Evolutionary conservation across 1,140 invertebrate genomes (phyloP).

Genomic region (Ephestia elutella): DNA sequence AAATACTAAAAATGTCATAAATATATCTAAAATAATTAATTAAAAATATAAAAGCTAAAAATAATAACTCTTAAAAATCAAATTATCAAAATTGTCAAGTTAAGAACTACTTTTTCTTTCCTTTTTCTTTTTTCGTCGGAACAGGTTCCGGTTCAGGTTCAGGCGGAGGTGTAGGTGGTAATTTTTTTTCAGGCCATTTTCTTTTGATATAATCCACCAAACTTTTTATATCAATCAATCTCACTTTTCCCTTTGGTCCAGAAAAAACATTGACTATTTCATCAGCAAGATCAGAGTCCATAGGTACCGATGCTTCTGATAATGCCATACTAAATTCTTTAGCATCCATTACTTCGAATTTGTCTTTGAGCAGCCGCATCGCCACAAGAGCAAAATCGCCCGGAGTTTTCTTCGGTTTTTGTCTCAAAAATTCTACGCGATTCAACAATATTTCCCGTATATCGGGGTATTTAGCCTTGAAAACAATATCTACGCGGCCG

Average conservation of each 20-base stretch:
- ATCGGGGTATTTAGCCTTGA: slow-evolving; percentile 30
- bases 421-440: slow-evolving; percentile 41
- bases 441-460: slow-evolving; percentile 44
- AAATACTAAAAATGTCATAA: no score
- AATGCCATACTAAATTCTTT: slow-evolving; percentile 35
- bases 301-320: slow-evolving; percentile 20
- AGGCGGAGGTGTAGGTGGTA: slow-evolving; percentile 50
- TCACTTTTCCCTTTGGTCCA: slow-evolving; percentile 32
- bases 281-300: slow-evolving; percentile 39
- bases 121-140: slow-evolving; percentile 23
- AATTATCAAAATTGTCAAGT: not conserved
- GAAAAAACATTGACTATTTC: slow-evolving; percentile 39
- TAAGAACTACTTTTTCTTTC: slow-evolving; percentile 22
- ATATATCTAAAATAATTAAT: no score
- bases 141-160: slow-evolving; percentile 31
- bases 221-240: slow-evolving; percentile 32
- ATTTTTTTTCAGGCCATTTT: slow-evolving; percentile 53
- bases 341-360: slow-evolving; percentile 25
- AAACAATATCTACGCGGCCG: slow-evolving; percentile 31
- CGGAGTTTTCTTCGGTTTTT: slow-evolving; percentile 32
- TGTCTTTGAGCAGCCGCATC: slow-evolving; percentile 40
- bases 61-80: not conserved
- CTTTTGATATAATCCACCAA: slow-evolving; percentile 49
- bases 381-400: slow-evolving; percentile 42
- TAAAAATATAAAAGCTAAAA: no score